Base-by-base conservation (phyloP, 2,797 vertebrate species). In the Malacoraja senta region DNA sequence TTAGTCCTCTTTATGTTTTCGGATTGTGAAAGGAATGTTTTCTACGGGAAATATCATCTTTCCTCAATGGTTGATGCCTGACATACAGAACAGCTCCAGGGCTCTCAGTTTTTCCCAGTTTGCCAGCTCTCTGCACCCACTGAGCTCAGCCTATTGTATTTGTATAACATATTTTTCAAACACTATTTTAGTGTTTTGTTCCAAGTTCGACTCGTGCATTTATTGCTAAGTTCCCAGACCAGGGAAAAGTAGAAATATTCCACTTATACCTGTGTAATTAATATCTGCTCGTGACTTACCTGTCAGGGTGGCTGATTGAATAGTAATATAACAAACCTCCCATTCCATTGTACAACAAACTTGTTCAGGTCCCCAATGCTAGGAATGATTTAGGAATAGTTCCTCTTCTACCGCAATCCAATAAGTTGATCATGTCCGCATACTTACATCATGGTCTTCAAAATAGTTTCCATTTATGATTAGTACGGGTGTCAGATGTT, bases 141-240 rank as follows among this genome's bases (percentile, higher is more conserved):
- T 32, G 61, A 86, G 83, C 61, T 35, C 84, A 68, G 61, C n/a
- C 61, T 65, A 88, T 88, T 88, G 17, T 88, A 68, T 88, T 68
- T 88, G 32, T 88, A 35, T 68, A 63, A 84, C n/a, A 88, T n/a
- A 21, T 65, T 35, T 53, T 35, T 88, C 61, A 65, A 84, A 68
- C 61, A 35, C 35, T 35, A 68, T 88, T 68, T 88, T 68, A 35
- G 63, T 10, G 19, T 35, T 19, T 19, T 88, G 61, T 35, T 88
- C n/a, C 63, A 68, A 68, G n/a, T 35, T 86, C 65, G 17, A 15
- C 29, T 63, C 29, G 32, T 86, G 58, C 12, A 86, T 63, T 17
- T 63, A 88, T 35, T 68, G 61, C 15, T 19, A 88, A 88, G n/a
- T 68, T 68, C 7, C 84, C 68, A 63, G 61, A 88, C 68, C 61